phyloP scores from a whole-genome alignment of 2,113 vertebrate species.

The Alligator sinensis region DNA sequence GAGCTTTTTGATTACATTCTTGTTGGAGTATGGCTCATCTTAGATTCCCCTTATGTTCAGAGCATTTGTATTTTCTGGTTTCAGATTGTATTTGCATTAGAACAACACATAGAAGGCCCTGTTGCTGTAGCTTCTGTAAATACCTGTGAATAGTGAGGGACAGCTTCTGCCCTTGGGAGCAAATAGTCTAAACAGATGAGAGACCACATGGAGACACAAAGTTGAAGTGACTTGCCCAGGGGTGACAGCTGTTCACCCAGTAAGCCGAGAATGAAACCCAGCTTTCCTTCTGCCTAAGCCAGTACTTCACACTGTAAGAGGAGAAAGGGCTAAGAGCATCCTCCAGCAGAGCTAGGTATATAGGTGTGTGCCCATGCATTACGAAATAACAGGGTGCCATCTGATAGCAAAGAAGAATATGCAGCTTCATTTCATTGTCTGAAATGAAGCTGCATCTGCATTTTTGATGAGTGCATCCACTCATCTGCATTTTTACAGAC shows the following conservation, averaged over 20 bases:
- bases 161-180: not conserved
- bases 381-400: not conserved
- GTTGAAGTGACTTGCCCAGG: not conserved
- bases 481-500: too few relatives aligned
- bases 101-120: not conserved
- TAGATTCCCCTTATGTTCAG: not conserved
- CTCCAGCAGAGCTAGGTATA: not conserved
- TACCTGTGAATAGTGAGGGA: not conserved
- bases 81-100: not conserved
- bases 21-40: not conserved
- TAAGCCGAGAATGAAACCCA: not conserved
- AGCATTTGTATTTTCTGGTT: not conserved
- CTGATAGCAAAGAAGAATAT: not conserved
- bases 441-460: too few relatives aligned
- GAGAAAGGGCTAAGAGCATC: not conserved
- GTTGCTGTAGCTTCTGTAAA: not conserved
- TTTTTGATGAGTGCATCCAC: too few relatives aligned
- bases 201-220: not conserved
- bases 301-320: not conserved
- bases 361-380: not conserved
- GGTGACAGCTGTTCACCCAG: not conserved
- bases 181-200: not conserved
- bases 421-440: too few relatives aligned
- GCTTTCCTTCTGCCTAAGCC: not conserved
- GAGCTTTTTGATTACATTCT: not conserved